phyloP scores from a whole-genome alignment of 2,113 vertebrate species.

The Nannospalax galili region DNA sequence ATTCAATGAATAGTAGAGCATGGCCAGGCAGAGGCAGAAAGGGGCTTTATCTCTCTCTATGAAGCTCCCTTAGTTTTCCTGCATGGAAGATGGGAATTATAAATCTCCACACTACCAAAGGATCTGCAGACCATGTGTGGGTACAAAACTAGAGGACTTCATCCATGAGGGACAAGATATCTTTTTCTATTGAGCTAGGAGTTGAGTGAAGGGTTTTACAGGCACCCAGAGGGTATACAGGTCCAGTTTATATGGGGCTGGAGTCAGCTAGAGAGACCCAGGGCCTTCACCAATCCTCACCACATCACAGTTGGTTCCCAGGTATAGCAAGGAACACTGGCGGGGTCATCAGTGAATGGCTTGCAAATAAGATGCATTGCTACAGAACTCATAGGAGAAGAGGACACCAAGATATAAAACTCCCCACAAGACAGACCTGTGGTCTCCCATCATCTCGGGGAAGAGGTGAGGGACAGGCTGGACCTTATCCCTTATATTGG shows the following conservation, averaged over 20 bases:
- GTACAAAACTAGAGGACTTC: background rate
- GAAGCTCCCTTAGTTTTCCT: background rate
- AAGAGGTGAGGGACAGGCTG: background rate
- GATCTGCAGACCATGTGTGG: background rate
- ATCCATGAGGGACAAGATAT: background rate
- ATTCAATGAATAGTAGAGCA: too few relatives aligned
- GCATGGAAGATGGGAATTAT: background rate
- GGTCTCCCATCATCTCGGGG: background rate
- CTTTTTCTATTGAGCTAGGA: background rate
- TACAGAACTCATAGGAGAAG: background rate
- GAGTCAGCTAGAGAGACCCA: background rate
- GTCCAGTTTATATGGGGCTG: background rate
- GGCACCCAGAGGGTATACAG: background rate
- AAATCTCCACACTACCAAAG: background rate
- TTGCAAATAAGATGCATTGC: background rate
- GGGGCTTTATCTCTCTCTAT: background rate
- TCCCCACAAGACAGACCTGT: background rate
- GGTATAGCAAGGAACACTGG: background rate
- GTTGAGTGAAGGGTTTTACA: background rate
- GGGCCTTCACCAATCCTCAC: background rate
- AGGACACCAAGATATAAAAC: background rate
- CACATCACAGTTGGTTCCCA: background rate
- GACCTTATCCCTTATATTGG: background rate
- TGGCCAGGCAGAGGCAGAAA: background rate
- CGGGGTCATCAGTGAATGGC: background rate